Evolutionary conservation across 2,797 vertebrate genomes (phyloP).

Genomic region (Esox lucius): DNA sequence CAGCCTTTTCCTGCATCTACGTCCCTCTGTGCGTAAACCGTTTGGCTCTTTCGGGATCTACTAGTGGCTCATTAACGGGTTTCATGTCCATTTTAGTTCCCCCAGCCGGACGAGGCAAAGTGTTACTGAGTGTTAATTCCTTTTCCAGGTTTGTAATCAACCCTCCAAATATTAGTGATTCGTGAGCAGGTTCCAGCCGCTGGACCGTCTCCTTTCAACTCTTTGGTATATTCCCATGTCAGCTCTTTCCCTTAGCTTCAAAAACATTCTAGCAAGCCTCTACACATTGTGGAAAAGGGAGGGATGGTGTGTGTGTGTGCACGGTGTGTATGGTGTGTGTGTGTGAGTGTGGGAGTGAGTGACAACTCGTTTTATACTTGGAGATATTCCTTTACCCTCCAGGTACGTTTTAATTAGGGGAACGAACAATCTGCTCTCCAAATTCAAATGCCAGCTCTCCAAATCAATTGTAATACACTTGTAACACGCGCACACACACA

Average conservation of each 20-base stretch:
- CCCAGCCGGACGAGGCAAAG: too few relatives aligned
- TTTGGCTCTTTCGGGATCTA: background rate
- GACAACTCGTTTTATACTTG: constrained; percentile 47
- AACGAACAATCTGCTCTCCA: constrained; percentile 55
- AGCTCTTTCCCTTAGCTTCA: constrained; percentile 18
- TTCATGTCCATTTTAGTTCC: too few relatives aligned
- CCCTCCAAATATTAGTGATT: too few relatives aligned
- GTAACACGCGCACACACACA: constrained; percentile 1
- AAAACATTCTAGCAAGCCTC: constrained; percentile 3
- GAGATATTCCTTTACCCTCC: constrained; percentile 50
- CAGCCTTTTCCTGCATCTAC: background rate
- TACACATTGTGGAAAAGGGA: background rate
- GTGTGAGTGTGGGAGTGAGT: constrained; percentile 38
- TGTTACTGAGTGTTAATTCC: too few relatives aligned
- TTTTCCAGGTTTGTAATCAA: too few relatives aligned
- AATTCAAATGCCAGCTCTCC: constrained; percentile 41
- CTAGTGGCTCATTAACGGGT: background rate
- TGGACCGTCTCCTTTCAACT: too few relatives aligned
- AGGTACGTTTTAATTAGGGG: constrained; percentile 67
- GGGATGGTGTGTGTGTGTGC: background rate
- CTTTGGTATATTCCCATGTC: constrained; percentile 35
- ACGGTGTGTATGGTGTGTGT: constrained; percentile 6
- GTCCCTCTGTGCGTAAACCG: background rate
- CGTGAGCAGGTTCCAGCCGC: background rate
- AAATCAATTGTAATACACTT: constrained; percentile 51